phyloP scores from a whole-genome alignment of 2,888 invertebrate species.

The Microctonus brassicae region DNA sequence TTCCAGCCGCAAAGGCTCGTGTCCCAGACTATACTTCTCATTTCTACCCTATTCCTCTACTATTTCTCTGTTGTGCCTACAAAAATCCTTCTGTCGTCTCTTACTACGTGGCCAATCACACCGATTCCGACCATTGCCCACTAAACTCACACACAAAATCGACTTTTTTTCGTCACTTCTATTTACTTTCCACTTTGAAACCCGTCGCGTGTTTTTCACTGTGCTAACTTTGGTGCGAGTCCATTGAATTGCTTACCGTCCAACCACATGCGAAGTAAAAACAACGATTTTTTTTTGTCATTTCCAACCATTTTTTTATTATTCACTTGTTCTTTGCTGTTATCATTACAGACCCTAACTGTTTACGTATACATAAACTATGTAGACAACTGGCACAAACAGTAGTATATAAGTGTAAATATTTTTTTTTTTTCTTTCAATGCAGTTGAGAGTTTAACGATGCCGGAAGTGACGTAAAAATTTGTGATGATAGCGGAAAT shows the following conservation, averaged over 20 bases:
- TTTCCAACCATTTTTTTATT: too few species aligned
- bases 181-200: constrained; percentile 24
- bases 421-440: constrained; percentile 13
- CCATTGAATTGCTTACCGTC: constrained; percentile 25
- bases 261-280: constrained; percentile 4
- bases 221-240: constrained; percentile 16
- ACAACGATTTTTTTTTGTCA: too few species aligned
- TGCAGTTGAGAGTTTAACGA: constrained; percentile 21
- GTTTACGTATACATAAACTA: too few species aligned
- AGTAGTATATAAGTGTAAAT: background rate
- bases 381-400: too few species aligned
- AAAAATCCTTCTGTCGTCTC: too few species aligned
- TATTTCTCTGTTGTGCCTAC: background rate
- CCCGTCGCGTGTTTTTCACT: constrained; percentile 34
- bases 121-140: constrained; percentile 7
- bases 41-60: background rate
- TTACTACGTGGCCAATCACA: too few species aligned
- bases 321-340: too few species aligned
- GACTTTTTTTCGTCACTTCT: background rate
- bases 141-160: background rate
- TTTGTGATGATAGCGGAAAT: constrained; percentile 19
- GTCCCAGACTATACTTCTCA: constrained; percentile 22
- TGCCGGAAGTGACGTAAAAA: constrained; percentile 31
- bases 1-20: constrained; percentile 47
- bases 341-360: too few species aligned